Evolutionary conservation across 1,140 invertebrate species (phyloP).

Genomic region (Dinoponera quadriceps): DNA sequence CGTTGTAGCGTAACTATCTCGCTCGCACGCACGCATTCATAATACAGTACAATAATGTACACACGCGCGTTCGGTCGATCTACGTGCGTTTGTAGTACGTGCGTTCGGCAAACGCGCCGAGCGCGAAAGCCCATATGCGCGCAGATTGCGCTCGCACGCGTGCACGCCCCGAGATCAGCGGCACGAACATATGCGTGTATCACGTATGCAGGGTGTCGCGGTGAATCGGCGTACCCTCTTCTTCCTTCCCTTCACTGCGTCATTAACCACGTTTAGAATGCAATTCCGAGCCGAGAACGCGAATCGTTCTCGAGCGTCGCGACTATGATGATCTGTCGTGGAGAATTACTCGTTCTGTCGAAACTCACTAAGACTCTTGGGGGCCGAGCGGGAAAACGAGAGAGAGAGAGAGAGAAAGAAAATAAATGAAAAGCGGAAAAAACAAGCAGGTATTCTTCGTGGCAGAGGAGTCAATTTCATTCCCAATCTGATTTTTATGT

Average conservation of each 20-base stretch:
- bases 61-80: conserved; percentile 24
- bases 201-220: neutral
- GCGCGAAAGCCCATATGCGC: conserved; percentile 6
- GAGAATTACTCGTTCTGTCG: no score
- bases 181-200: conserved; percentile 3
- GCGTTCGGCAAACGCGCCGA: conserved; percentile 32
- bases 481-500: no score
- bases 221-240: neutral
- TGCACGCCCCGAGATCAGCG: conserved; percentile 12
- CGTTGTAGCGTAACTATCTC: neutral
- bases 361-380: no score
- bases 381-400: no score
- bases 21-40: conserved; percentile 20
- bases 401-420: no score
- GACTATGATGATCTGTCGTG: no score
- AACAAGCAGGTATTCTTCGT: no score
- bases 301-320: neutral
- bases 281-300: neutral
- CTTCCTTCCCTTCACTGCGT: neutral
- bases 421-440: no score
- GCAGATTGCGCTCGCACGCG: conserved; percentile 25
- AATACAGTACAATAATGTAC: conserved; percentile 46
- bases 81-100: conserved; percentile 27
- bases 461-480: no score
- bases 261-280: neutral